Evolutionary conservation across 1,140 invertebrate species (phyloP).

Genomic region (Caenorhabditis briggsae): DNA sequence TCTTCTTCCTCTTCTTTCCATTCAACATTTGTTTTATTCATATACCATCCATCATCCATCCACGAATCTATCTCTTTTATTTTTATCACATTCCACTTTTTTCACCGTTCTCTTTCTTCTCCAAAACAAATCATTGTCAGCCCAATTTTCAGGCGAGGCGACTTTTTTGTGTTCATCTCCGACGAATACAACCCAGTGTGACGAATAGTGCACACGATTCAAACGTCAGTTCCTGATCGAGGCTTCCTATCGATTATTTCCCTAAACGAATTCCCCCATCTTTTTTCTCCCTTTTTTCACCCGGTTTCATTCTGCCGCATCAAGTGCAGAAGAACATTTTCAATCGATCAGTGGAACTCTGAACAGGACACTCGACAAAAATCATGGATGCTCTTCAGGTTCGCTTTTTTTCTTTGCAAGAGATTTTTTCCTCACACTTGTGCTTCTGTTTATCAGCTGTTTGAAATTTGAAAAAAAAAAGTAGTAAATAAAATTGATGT

Average conservation of each 20-base stretch:
- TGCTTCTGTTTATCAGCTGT: background rate
- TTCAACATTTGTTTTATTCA: slow-evolving; percentile 4
- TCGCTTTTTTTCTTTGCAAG: background rate
- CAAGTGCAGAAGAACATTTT: slow-evolving; percentile 38
- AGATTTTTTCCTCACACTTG: background rate
- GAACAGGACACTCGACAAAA: slow-evolving; percentile 30
- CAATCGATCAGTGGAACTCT: slow-evolving; percentile 10
- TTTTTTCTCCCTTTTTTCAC: slow-evolving; percentile 9
- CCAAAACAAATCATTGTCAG: background rate
- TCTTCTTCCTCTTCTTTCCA: background rate
- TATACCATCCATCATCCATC: background rate
- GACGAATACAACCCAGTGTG: slow-evolving; percentile 1
- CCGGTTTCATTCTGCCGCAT: slow-evolving; percentile 44
- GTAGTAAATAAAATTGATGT: background rate
- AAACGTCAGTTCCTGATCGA: slow-evolving; percentile 49
- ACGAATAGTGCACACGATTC: slow-evolving; percentile 48
- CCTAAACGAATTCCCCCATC: background rate
- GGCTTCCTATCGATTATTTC: slow-evolving; percentile 32
- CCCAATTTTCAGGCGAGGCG: slow-evolving; percentile 36
- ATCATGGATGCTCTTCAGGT: slow-evolving; percentile 39
- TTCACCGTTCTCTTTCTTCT: background rate
- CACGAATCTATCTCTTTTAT: background rate
- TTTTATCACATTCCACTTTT: background rate
- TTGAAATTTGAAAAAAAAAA: background rate
- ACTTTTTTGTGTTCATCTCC: slow-evolving; percentile 37